Percentiles rank a stretch among this genome's conserved stretches.
Conservation (phyloP, 2,888 invertebrate genomes). For the Itoplectis maculator region DNA sequence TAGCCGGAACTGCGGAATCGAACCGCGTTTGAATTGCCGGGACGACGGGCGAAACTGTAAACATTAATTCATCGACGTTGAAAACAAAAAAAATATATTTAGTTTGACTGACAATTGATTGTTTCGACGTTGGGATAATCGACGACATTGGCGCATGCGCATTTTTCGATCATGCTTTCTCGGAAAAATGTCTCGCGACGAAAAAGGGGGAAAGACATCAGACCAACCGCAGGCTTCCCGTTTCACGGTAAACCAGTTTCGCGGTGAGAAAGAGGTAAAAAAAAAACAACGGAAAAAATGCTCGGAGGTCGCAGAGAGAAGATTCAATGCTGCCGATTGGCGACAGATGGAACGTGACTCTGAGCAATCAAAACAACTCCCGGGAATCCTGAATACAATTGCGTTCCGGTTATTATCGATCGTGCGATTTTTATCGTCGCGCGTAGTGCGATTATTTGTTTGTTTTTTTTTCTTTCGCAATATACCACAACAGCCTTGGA, state of each 20-base stretch:
- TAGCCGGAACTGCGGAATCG: slow-evolving; percentile 26
- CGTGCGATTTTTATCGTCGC: background rate
- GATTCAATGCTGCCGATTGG: background rate
- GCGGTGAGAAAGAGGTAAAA: too few relatives aligned
- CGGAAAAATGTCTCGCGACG: background rate
- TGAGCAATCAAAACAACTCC: background rate
- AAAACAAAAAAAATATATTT: too few relatives aligned
- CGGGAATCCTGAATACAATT: background rate
- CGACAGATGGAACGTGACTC: background rate
- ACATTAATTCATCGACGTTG: background rate
- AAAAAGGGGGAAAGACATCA: background rate
- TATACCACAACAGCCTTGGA: background rate
- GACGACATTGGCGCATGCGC: background rate
- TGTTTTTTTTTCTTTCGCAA: background rate
- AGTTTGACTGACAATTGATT: too few relatives aligned
- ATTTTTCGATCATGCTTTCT: background rate
- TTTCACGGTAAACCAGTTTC: background rate
- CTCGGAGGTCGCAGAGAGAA: background rate
- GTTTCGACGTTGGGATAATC: too few relatives aligned
- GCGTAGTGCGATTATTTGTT: too few relatives aligned
- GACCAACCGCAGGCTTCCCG: slow-evolving; percentile 2
- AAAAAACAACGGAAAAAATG: background rate
- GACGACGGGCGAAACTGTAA: background rate
- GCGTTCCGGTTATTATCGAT: background rate
- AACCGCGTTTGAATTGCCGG: background rate